Base-by-base conservation (phyloP, 2,888 invertebrate species). In the Hermaeophaga mercurialis region DNA sequence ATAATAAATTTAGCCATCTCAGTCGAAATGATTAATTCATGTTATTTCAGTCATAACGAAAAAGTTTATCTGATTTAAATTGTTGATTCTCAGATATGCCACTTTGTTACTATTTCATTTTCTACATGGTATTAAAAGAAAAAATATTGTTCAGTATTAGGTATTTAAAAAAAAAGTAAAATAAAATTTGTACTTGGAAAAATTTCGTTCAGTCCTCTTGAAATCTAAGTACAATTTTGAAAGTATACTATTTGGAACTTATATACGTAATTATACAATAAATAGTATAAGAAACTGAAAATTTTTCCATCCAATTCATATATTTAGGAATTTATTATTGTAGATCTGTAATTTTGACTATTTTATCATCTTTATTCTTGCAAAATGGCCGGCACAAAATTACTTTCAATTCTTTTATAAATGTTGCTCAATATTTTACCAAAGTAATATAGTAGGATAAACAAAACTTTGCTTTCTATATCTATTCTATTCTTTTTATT, bases 241-340 rank as follows among this genome's bases (percentile, higher is more conserved):
- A 43, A 66, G 74, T 75, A 75, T 75, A 75, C 74, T 70, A 72
- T 65, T 70, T 74, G 74, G 66, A 76, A 76, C 75, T 70, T 66
- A 75, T 76, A 76, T 76, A 76, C 76, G 76, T 76, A 76, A 74
- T 70, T 69, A 71, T 73, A 76, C 75, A 76, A 75, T 75, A 75
- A 74, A 66, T 70, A 70, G 70, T 48, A 55, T 66, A 68, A 68
- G 65, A 60, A 62, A 62, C 61, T 50, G 59, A 65, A 55, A 71
- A 63, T 66, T 74, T n/a, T 72, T 75, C 75, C 75, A 75, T 75
- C 75, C 75, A 72, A 65, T 58, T 53, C 57, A 58, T 63, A 57
- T 56, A 63, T 61, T 59, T 63, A 63, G 55, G 53, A 56, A 38
- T 57, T 60, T 62, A 60, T 63, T 63, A 58, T 54, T 41, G 60